Conservation (phyloP, 2,113 vertebrate species). For the Chrysochloris asiatica region DNA sequence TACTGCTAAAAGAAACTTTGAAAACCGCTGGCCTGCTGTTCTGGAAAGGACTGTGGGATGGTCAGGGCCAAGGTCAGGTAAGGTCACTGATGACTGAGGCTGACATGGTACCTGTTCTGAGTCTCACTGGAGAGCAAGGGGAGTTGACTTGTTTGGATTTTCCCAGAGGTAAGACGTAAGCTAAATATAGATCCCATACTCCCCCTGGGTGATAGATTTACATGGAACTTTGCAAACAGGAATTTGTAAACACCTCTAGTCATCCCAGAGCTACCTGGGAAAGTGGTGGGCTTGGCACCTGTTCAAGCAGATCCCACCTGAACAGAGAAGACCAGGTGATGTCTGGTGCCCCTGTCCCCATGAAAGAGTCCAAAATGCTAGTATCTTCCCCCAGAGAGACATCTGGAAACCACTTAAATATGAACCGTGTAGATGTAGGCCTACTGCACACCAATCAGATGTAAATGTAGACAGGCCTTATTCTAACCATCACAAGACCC, state of each 20-base stretch:
- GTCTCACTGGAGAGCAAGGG: background rate
- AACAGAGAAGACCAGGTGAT: background rate
- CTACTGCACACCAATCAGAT: background rate
- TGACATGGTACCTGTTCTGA: fast-evolving
- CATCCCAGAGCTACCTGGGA: background rate
- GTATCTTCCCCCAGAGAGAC: background rate
- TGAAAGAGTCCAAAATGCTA: background rate
- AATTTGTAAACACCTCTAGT: background rate
- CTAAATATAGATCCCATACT: background rate
- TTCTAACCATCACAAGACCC: background rate
- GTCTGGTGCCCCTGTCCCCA: background rate
- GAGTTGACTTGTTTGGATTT: background rate
- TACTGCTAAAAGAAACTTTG: background rate
- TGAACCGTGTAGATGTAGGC: background rate
- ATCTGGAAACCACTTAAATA: background rate
- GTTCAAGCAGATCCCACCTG: background rate
- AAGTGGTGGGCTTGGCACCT: background rate
- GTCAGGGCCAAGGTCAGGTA: too few relatives aligned
- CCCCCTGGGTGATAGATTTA: background rate
- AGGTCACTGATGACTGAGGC: too few relatives aligned
- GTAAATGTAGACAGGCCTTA: background rate
- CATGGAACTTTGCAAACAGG: background rate
- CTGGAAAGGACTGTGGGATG: too few relatives aligned
- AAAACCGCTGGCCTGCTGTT: background rate
- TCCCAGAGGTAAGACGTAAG: background rate